Percentiles rank a stretch among this genome's conserved stretches.
Evolutionary conservation across 2,113 vertebrate genomes (phyloP).

Genomic region (Petromus typicus): DNA sequence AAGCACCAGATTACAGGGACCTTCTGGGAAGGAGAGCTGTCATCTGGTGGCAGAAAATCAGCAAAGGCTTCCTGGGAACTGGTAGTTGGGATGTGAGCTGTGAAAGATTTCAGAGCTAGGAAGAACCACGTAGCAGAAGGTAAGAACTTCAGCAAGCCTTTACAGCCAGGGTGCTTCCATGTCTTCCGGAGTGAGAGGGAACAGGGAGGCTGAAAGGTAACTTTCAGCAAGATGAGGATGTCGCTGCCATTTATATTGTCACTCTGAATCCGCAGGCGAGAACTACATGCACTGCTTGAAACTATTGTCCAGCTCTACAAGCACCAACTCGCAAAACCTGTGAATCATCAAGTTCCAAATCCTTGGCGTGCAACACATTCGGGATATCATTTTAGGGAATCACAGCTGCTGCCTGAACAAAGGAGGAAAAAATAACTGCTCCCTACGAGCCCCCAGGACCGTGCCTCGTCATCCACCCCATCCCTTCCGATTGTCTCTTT

Average conservation of each 20-base stretch:
- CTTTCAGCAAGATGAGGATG: background rate
- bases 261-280: background rate
- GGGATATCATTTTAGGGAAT: slow-evolving; percentile 72
- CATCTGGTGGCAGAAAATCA: background rate
- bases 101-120: background rate
- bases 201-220: background rate
- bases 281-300: background rate
- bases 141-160: background rate
- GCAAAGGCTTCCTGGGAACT: background rate
- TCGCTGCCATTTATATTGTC: background rate
- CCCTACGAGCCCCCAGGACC: slow-evolving; percentile 19
- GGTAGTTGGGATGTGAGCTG: too few relatives aligned
- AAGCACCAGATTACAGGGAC: background rate
- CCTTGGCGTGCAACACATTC: slow-evolving; percentile 43
- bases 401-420: slow-evolving; percentile 79
- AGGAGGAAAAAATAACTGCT: slow-evolving; percentile 78
- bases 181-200: background rate
- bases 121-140: background rate
- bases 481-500: slow-evolving; percentile 48
- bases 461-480: background rate
- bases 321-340: slow-evolving; percentile 60
- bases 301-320: slow-evolving; percentile 53
- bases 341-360: slow-evolving; percentile 73
- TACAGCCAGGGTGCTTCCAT: accelerated
- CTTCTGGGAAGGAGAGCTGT: background rate